phyloP scores from a whole-genome alignment of 2,797 vertebrate genomes.

The Rhinogobio ventralis region DNA sequence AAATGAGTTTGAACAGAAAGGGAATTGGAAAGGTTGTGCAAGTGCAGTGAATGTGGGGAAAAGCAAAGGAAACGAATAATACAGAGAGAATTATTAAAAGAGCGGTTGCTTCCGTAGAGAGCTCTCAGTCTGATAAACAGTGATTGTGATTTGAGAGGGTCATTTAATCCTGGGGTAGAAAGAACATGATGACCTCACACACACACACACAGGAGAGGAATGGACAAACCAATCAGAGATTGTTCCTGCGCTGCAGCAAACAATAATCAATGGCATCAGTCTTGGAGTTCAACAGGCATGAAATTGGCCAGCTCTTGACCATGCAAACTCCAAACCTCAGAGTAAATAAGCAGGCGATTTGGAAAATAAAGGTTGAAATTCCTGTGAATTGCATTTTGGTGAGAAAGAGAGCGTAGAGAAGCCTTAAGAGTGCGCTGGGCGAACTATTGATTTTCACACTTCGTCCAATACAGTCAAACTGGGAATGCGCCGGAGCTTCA shows the following conservation, averaged over 20 bases:
- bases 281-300: conserved; percentile 57
- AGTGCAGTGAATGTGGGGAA: not conserved
- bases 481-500: conserved; percentile 27
- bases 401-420: not conserved
- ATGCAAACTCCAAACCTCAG: conserved; percentile 41
- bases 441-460: conserved; percentile 35
- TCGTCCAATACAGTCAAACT: conserved; percentile 31
- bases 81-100: conserved; percentile 22
- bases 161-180: conserved; percentile 7
- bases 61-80: not conserved
- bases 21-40: not conserved
- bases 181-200: conserved; percentile 29
- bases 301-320: conserved; percentile 56
- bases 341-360: conserved; percentile 43
- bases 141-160: conserved; percentile 33
- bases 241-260: conserved; percentile 29
- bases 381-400: conserved; percentile 11
- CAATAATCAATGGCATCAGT: conserved; percentile 51
- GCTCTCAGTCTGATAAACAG: conserved; percentile 14
- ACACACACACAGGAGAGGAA: conserved; percentile 10
- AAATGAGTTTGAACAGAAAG: not conserved
- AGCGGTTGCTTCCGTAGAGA: conserved; percentile 14
- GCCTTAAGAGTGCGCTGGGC: not conserved
- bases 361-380: conserved; percentile 36
- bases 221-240: conserved; percentile 23